These are phyloP conservation scores for Limnodromus scolopaceus DNA, from an alignment of 2,797 vertebrate genomes.

Conservation along the genomic window DNA sequence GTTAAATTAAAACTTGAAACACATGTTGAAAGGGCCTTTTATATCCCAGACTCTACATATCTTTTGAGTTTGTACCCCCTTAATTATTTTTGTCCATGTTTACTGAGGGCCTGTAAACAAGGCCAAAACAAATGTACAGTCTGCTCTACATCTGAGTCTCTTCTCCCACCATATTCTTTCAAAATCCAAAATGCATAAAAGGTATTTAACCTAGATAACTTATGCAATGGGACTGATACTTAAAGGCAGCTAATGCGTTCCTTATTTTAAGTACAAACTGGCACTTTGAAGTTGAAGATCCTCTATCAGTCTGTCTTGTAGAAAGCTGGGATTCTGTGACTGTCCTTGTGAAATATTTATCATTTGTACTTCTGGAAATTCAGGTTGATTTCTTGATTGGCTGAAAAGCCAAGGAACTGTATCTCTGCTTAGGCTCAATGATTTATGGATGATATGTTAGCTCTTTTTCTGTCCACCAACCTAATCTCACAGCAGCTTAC, in stretches of 20 bases:
- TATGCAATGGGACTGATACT: neutral
- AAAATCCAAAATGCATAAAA: neutral
- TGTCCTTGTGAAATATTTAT: neutral
- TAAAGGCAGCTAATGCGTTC: neutral
- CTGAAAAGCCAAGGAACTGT: neutral
- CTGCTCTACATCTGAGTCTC: neutral
- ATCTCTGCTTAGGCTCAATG: neutral
- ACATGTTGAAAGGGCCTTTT: neutral
- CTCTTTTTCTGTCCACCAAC: slow-evolving; percentile 8
- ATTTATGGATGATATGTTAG: slow-evolving; percentile 27
- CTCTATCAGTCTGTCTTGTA: neutral
- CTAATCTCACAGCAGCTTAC: slow-evolving; percentile 4
- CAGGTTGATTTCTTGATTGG: neutral
- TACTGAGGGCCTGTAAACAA: neutral
- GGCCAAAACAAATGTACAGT: neutral
- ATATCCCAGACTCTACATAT: neutral
- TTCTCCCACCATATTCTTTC: neutral
- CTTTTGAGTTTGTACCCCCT: neutral
- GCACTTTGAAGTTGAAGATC: neutral
- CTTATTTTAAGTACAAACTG: neutral
- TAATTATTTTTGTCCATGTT: neutral
- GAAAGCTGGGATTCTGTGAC: neutral
- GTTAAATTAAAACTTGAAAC: neutral
- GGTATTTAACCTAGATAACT: neutral
- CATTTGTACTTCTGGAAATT: neutral